These are phyloP conservation scores for Proteles cristata DNA, from an alignment of 2,113 vertebrate species.

Conservation along the genomic window DNA sequence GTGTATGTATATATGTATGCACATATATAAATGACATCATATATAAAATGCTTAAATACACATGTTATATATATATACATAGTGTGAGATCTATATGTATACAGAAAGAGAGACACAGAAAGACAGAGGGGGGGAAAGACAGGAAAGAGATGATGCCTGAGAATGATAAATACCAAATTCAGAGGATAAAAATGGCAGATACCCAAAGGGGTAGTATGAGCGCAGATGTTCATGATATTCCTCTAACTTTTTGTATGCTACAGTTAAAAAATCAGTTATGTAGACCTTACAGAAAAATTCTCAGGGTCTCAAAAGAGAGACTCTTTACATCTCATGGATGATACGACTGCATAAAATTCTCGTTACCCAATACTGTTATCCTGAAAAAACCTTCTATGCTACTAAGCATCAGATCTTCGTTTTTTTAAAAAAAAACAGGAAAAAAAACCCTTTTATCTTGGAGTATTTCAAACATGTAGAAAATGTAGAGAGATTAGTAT, in stretches of 20 bases:
- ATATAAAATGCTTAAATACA: constrained; percentile 11
- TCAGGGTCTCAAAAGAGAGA: not conserved
- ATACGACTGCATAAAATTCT: not conserved
- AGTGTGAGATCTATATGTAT: not conserved
- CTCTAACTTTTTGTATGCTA: not conserved
- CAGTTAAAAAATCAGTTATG: not conserved
- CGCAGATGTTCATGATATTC: not conserved
- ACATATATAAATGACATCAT: not conserved
- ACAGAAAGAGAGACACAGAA: not conserved
- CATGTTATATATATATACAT: not conserved
- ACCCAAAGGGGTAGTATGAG: not conserved
- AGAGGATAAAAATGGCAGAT: not conserved
- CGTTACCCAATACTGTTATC: not conserved
- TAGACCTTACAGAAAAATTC: not conserved
- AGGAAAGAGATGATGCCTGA: not conserved
- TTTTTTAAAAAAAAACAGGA: not conserved
- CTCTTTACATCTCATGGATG: not conserved
- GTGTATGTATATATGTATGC: not conserved
- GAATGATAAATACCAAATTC: constrained; percentile 2
- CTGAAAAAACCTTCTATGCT: not conserved
- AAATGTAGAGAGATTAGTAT: not conserved
- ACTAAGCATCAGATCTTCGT: not conserved
- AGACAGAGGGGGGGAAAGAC: not conserved
- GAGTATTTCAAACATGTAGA: not conserved
- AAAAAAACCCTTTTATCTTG: not conserved